Conservation (phyloP, 2,888 invertebrate species). For the Elmis aenea region DNA sequence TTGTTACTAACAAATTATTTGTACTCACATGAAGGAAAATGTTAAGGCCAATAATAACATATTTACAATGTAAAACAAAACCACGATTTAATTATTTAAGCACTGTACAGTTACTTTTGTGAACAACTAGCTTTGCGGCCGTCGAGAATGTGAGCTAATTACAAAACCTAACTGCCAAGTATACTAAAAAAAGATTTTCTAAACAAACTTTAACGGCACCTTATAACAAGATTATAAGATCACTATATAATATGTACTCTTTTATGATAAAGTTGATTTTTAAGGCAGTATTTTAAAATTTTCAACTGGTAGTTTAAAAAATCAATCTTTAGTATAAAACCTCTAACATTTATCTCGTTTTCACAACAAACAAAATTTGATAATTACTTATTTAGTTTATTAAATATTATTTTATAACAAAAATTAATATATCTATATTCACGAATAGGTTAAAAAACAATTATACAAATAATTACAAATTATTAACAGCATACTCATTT, state of each 20-base stretch:
- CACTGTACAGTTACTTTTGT: background rate
- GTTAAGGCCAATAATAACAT: slow-evolving; percentile 16
- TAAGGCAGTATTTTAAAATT: too few relatives aligned
- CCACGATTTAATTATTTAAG: background rate
- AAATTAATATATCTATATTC: slow-evolving; percentile 41
- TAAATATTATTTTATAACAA: slow-evolving; percentile 42
- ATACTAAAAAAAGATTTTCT: background rate
- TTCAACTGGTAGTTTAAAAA: slow-evolving; percentile 18
- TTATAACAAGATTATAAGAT: too few relatives aligned
- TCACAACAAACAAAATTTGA: slow-evolving; percentile 19
- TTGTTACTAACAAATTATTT: slow-evolving; percentile 17
- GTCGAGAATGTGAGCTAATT: too few relatives aligned
- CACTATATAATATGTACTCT: too few relatives aligned
- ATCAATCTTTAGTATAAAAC: slow-evolving; percentile 12
- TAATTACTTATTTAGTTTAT: slow-evolving; percentile 20
- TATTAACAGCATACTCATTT: slow-evolving; percentile 37
- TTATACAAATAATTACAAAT: slow-evolving; percentile 46
- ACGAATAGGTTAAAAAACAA: slow-evolving; percentile 37
- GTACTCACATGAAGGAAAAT: slow-evolving; percentile 11
- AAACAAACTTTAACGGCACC: background rate
- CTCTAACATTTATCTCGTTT: slow-evolving; percentile 3
- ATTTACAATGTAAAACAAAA: background rate
- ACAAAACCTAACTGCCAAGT: too few relatives aligned
- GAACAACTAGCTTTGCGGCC: too few relatives aligned
- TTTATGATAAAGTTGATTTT: too few relatives aligned